phyloP scores from a whole-genome alignment of 2,888 invertebrate species.

The Orthosia incerta region DNA sequence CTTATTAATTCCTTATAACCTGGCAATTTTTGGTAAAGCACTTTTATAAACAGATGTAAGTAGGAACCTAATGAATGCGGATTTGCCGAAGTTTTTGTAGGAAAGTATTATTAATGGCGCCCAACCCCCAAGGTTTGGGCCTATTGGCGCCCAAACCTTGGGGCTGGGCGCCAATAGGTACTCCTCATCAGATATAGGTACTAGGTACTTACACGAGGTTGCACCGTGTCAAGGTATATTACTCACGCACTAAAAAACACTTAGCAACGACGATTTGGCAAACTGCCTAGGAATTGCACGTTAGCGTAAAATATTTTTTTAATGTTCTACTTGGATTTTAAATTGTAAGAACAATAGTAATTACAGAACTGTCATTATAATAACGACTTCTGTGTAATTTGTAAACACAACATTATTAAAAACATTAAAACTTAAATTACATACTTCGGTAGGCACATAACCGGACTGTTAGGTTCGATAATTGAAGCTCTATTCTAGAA shows the following conservation, averaged over 20 bases:
- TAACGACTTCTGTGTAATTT: constrained; percentile 18
- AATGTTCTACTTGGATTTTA: constrained; percentile 19
- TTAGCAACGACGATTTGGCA: constrained; percentile 54
- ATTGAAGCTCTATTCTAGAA: neutral
- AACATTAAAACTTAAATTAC: constrained; percentile 10
- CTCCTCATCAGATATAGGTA: neutral
- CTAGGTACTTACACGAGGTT: constrained; percentile 35
- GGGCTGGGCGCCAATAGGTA: neutral
- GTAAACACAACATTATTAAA: constrained; percentile 15
- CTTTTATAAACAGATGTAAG: neutral
- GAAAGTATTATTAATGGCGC: neutral
- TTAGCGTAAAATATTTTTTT: constrained; percentile 28
- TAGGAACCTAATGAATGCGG: neutral
- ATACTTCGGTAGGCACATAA: constrained; percentile 10
- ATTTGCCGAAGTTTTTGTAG: neutral
- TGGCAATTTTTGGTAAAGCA: neutral
- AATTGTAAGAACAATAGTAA: constrained; percentile 42
- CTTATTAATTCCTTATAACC: neutral
- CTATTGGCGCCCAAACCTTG: neutral
- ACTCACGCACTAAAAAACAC: constrained; percentile 28
- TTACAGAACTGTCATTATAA: constrained; percentile 29
- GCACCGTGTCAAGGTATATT: constrained; percentile 26
- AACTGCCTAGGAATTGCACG: constrained; percentile 37
- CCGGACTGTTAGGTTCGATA: neutral
- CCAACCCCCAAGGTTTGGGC: neutral